Evolutionary conservation across 2,888 invertebrate species (phyloP), one percentile per base, ranked within the genome.

Genomic region (Monoplex corrugatus): DNA sequence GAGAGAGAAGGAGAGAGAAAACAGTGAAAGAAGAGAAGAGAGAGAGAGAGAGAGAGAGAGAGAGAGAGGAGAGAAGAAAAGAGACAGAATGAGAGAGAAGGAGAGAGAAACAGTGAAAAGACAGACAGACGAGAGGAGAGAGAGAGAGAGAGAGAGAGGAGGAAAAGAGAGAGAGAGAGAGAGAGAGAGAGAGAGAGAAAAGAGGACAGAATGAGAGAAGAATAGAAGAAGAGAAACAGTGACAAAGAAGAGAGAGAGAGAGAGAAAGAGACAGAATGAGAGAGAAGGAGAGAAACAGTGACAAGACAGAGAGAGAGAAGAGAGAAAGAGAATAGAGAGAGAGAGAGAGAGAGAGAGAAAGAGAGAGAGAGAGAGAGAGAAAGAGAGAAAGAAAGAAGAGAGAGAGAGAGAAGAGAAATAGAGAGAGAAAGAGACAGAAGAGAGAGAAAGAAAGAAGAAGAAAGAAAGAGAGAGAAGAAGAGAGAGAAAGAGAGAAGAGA

Each of bases 201-300:
- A 43, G 90, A 87, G 40, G 90, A 89, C 6, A 50, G 89, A 85
- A 10, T 13, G 50, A 50, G 50, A 50, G 50, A 50, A 19, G 19
- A 19, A 50, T 10, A 50, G 50, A 50, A 19, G 50, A 63, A 63
- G 38, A 86, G 83, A 84, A 78, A 43, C 13, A 10, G n/a, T 32
- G 40, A 35, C 10, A 28, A 3, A 50, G 72, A 23, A 43, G n/a
- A 28, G 72, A 40, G 5, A 72, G 6, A 16, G 44, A 43, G 28
- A 88, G 78, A 80, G 90, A 85, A 0, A 68, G 50, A 23, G 84
- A 84, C 68, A 78, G 72, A 40, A 5, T 44, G 19, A 87, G 35
- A 32, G 88, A 32, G 45, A 86, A 72, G 44, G 32, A 40, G 63
- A 85, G 50, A 50, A 19, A 19, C 13, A 19, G 50, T 10, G 19